Evolutionary conservation across 2,888 invertebrate genomes (phyloP).

Genomic region (Busseola fusca): DNA sequence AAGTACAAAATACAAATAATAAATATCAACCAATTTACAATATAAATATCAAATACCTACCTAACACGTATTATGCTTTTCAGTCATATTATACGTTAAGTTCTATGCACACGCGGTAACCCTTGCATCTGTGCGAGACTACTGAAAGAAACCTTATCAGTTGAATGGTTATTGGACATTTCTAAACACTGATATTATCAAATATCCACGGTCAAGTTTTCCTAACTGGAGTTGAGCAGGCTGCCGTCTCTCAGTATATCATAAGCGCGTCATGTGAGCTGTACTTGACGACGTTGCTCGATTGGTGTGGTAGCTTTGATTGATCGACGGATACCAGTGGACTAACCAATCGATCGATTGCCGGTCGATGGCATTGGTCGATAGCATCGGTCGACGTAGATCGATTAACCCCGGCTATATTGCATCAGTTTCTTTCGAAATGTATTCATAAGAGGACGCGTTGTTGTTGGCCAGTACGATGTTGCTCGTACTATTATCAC

Average conservation of each 20-base stretch:
- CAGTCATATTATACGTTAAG: conserved; percentile 62
- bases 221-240: conserved; percentile 5
- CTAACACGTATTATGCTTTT: conserved; percentile 45
- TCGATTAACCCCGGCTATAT: no score
- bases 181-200: conserved; percentile 7
- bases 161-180: conserved; percentile 7
- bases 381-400: no score
- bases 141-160: neutral
- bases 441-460: no score
- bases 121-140: conserved; percentile 40
- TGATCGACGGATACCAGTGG: no score
- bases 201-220: conserved; percentile 2
- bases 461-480: no score
- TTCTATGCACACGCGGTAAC: conserved; percentile 41
- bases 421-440: no score
- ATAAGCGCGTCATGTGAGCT: conserved; percentile 8
- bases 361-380: no score
- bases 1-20: conserved; percentile 54
- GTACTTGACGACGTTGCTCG: no score
- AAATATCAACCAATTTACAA: conserved; percentile 48
- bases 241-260: conserved; percentile 8
- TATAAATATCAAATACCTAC: conserved; percentile 37
- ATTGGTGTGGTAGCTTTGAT: no score
- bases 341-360: no score
- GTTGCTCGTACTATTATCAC: no score